These are phyloP conservation scores for Leptocoma aspasia DNA, from an alignment of 2,113 vertebrate species.

Conservation along the genomic window DNA sequence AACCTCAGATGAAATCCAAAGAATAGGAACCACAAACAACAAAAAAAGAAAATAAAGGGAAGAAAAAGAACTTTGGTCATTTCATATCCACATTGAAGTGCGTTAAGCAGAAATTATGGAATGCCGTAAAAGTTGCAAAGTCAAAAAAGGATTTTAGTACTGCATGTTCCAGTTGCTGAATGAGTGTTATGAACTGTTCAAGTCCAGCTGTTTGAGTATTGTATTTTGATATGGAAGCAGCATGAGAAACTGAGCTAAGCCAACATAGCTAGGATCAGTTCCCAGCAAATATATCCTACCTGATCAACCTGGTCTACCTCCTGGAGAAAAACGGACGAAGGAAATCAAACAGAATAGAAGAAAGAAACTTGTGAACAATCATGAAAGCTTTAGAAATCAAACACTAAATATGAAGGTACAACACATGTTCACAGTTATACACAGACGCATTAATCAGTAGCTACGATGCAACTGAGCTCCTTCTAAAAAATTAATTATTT, in stretches of 20 bases:
- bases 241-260: constrained; percentile 88
- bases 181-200: constrained; percentile 88
- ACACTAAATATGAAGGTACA: constrained; percentile 72
- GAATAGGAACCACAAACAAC: constrained; percentile 80
- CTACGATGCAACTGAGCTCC: neutral
- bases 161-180: constrained; percentile 86
- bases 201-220: constrained; percentile 84
- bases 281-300: constrained; percentile 92
- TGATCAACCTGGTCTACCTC: constrained; percentile 98
- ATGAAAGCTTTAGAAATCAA: constrained; percentile 79
- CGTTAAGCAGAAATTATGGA: constrained; percentile 86
- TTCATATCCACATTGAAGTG: constrained; percentile 88
- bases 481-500: neutral
- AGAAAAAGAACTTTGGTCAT: constrained; percentile 79
- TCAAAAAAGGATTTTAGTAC: constrained; percentile 88
- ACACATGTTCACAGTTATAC: constrained; percentile 51
- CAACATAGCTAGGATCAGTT: constrained; percentile 75
- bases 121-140: constrained; percentile 80
- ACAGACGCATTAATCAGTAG: constrained; percentile 18
- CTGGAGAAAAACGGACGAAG: constrained; percentile 89
- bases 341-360: constrained; percentile 93
- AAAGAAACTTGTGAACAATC: constrained; percentile 98
- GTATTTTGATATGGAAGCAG: constrained; percentile 89
- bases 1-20: constrained; percentile 84
- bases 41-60: constrained; percentile 67